Evolutionary conservation across 2,797 vertebrate genomes (phyloP), one percentile per base, ranked within the genome.

Genomic region (Urocyon cinereoargenteus): DNA sequence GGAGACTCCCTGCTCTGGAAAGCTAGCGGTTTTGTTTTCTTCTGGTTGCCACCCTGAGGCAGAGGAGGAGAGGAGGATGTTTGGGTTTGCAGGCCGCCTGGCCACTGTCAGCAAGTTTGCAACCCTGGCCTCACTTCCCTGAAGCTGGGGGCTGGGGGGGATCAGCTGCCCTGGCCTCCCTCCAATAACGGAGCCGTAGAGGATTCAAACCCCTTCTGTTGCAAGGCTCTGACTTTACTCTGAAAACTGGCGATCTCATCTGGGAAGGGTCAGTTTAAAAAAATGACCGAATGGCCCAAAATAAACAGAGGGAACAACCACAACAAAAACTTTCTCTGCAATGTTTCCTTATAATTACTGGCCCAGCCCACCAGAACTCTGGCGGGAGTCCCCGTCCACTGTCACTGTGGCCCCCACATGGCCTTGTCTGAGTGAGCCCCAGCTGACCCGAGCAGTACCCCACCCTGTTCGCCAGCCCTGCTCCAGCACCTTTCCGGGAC

Each of bases 51-150:
- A 28, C 93, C 72, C 73, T 5, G 12, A 34, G 93, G 72, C 36
- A 0, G 86, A 75, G 83, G 86, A 75, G 83, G n/a, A 64, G 36
- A 83, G 73, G 95, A 90, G 86, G 96, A 79, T 84, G 96, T 95
- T 93, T 91, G 96, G 95, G 87, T 92, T 92, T 87, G 82, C 79
- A 70, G 94, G 91, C 95, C 22, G 0, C n/a, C 0, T 45, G 7
- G 96, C 79, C 68, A 75, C 90, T 61, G 94, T 97, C 97, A 97
- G 97, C 98, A 97, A 81, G 62, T 98, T 90, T 90, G 97, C 57
- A 75, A 87, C 72, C 93, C 86, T 28, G 73, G 91, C 96, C 95
- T 96, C 81, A 92, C 89, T 97, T 96, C 92, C 93, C 96, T 77
- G 95, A 86, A 94, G 53, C 26, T n/a, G n/a, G n/a, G 19, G 75